Conservation (phyloP, 2,113 vertebrate species). For the Myrmecobius fasciatus region DNA sequence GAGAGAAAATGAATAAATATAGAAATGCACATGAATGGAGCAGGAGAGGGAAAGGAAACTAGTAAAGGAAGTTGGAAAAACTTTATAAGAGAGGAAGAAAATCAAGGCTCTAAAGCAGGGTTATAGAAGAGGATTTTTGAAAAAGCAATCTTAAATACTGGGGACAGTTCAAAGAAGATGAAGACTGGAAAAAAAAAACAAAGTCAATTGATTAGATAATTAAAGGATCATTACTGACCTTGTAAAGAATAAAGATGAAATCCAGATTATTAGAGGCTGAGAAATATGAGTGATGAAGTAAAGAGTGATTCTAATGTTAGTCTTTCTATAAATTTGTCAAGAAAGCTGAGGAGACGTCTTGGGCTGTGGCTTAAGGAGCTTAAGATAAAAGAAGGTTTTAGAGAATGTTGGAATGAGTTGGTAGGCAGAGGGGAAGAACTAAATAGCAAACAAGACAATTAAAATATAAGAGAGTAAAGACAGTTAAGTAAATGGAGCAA, state of each 20-base stretch:
- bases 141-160: background rate
- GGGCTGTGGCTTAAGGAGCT: background rate
- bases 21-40: background rate
- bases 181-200: background rate
- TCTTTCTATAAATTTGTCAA: background rate
- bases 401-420: background rate
- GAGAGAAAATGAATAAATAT: background rate
- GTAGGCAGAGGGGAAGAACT: background rate
- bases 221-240: background rate
- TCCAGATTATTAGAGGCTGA: background rate
- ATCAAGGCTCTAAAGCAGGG: background rate
- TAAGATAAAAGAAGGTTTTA: background rate
- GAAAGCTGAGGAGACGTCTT: background rate
- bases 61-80: background rate
- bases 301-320: background rate
- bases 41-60: background rate
- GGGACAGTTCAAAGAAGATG: background rate
- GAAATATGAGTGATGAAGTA: background rate
- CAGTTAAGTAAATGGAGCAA: background rate
- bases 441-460: background rate
- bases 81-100: background rate
- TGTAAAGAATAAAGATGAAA: background rate
- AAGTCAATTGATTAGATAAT: background rate
- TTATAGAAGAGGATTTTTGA: background rate
- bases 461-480: background rate